These are phyloP conservation scores for Catalaphyllia jardinei DNA, from an alignment of 64 coral and sea anemone genomes.

Conservation along the genomic window DNA sequence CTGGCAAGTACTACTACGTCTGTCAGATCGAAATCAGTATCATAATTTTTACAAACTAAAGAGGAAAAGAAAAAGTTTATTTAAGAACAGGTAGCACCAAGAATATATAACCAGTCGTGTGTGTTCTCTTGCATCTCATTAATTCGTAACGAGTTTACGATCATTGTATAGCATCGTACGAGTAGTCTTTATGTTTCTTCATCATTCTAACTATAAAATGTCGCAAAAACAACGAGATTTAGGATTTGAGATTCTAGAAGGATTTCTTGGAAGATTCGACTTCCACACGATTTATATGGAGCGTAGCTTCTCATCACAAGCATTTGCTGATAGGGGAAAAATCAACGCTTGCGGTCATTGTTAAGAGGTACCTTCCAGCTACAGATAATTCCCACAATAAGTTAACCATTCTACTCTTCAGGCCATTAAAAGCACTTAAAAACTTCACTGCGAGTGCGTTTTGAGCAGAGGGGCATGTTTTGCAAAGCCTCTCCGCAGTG, in stretches of 20 bases:
- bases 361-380: background rate
- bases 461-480: background rate
- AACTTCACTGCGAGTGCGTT: background rate
- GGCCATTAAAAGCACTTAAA: background rate
- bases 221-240: background rate
- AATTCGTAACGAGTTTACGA: conserved; percentile 26
- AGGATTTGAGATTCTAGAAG: background rate
- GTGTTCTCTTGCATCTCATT: conserved; percentile 48
- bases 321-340: background rate
- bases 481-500: background rate
- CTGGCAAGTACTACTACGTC: too few species aligned
- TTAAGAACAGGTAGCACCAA: conserved; percentile 28
- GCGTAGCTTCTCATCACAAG: background rate
- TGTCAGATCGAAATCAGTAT: background rate
- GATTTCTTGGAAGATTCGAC: background rate
- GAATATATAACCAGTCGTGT: conserved; percentile 8
- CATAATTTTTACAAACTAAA: background rate
- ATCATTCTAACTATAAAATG: background rate
- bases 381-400: background rate
- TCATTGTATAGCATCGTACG: conserved; percentile 16
- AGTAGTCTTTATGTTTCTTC: background rate
- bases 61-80: background rate
- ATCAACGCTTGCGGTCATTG: background rate
- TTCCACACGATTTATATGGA: conserved; percentile 1
- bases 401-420: too few species aligned